Evolutionary conservation across 1,140 invertebrate species (phyloP).

Genomic region (Centruroides vittatus): DNA sequence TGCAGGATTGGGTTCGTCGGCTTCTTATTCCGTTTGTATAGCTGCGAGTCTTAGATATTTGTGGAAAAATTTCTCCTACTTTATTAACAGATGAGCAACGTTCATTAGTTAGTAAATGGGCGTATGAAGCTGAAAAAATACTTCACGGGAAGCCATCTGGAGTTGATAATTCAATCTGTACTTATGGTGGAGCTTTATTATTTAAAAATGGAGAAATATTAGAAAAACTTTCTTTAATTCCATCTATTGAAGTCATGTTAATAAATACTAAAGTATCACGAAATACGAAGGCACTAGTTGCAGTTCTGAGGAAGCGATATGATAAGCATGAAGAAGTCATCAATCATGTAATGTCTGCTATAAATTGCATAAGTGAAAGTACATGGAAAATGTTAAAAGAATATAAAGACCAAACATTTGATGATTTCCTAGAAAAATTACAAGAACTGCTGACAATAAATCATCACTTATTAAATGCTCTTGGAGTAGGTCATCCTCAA

Average conservation of each 20-base stretch:
- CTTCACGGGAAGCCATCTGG: constrained; percentile 88
- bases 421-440: background rate
- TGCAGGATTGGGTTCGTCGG: constrained; percentile 77
- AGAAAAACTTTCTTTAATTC: background rate
- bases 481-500: constrained; percentile 75
- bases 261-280: constrained; percentile 69
- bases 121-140: constrained; percentile 66
- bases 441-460: constrained; percentile 66
- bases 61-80: constrained; percentile 2
- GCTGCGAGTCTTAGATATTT: constrained; percentile 46
- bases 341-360: constrained; percentile 18
- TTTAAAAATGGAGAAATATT: constrained; percentile 40
- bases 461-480: constrained; percentile 58
- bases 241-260: constrained; percentile 43
- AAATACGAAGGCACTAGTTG: constrained; percentile 63
- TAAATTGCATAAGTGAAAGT: constrained; percentile 17
- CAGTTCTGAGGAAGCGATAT: constrained; percentile 36
- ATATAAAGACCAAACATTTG: background rate
- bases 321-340: constrained; percentile 17
- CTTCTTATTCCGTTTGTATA: constrained; percentile 70
- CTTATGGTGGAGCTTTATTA: constrained; percentile 58
- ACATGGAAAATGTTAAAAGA: constrained; percentile 17
- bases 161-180: constrained; percentile 81
- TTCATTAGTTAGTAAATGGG: constrained; percentile 58
- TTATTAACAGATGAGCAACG: constrained; percentile 15